phyloP scores from a whole-genome alignment of 2,888 invertebrate species.

The Metallyticus violacea region DNA sequence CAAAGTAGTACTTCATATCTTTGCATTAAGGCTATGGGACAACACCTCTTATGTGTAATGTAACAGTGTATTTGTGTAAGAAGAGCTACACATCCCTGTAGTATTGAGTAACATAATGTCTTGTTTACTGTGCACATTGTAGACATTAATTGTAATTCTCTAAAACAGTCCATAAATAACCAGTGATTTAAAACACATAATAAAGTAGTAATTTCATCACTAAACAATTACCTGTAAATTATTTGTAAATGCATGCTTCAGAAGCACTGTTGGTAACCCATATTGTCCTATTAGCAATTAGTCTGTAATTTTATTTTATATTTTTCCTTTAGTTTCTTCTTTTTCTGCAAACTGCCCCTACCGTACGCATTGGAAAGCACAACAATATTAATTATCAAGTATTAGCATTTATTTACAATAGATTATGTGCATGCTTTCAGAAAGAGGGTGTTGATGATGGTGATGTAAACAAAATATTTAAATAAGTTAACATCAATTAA shows the following conservation, averaged over 20 bases:
- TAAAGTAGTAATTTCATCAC: background rate
- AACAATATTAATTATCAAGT: background rate
- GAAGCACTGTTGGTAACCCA: background rate
- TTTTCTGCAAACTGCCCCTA: conserved; percentile 28
- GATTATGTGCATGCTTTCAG: background rate
- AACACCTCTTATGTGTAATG: no score
- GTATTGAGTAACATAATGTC: background rate
- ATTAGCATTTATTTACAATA: background rate
- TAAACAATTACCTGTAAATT: background rate
- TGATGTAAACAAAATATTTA: background rate
- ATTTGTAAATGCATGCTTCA: background rate
- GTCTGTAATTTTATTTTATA: background rate
- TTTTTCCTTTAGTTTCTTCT: conserved; percentile 4
- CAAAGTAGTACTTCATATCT: no score
- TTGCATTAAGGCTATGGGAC: no score
- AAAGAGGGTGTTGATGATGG: background rate
- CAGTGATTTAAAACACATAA: background rate
- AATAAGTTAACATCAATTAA: background rate
- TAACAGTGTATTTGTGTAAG: background rate
- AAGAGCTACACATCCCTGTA: background rate
- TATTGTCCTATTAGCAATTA: background rate
- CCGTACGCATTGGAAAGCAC: conserved; percentile 11
- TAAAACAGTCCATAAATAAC: background rate
- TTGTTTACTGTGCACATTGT: background rate
- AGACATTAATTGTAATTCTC: background rate